Conservation (phyloP, 2,888 invertebrate species). For the Lycocerus yunnanus region DNA sequence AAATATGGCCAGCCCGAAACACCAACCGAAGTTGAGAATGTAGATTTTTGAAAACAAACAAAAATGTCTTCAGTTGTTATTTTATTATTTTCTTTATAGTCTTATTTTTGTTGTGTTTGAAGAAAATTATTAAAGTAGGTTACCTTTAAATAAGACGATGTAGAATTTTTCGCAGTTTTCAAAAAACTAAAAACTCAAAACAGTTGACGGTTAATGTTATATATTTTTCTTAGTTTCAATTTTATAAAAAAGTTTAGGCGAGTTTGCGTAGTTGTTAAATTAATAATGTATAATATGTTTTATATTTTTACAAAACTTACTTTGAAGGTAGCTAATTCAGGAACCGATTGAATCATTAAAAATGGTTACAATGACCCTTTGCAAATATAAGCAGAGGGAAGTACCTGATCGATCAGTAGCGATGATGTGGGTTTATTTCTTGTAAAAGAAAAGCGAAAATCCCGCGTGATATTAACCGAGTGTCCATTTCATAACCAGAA, state of each 20-base stretch:
- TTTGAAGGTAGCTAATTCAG: not conserved
- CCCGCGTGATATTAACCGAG: not conserved
- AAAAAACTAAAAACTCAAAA: constrained; percentile 11
- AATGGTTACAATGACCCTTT: not conserved
- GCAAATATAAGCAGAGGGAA: not conserved
- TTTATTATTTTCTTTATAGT: not conserved
- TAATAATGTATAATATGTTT: not conserved
- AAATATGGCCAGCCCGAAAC: constrained; percentile 54
- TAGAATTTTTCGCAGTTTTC: constrained; percentile 12
- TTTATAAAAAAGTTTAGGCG: constrained; percentile 26
- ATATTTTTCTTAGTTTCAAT: constrained; percentile 25
- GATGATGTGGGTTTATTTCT: not conserved
- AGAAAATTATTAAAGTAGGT: not conserved
- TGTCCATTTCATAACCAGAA: constrained; percentile 4
- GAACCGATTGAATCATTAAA: not conserved
- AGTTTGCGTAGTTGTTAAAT: constrained; percentile 25
- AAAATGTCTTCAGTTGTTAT: not conserved
- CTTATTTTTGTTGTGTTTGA: constrained; percentile 4
- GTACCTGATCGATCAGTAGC: not conserved
- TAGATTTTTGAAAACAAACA: constrained; percentile 48
- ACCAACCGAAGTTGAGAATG: constrained; percentile 54
- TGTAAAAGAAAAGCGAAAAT: not conserved
- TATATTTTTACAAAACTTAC: not conserved
- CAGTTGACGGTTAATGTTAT: constrained; percentile 6
- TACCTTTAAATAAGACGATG: not conserved